Base-by-base conservation (phyloP, 2,797 vertebrate genomes). In the Buphagus erythrorhynchus region DNA sequence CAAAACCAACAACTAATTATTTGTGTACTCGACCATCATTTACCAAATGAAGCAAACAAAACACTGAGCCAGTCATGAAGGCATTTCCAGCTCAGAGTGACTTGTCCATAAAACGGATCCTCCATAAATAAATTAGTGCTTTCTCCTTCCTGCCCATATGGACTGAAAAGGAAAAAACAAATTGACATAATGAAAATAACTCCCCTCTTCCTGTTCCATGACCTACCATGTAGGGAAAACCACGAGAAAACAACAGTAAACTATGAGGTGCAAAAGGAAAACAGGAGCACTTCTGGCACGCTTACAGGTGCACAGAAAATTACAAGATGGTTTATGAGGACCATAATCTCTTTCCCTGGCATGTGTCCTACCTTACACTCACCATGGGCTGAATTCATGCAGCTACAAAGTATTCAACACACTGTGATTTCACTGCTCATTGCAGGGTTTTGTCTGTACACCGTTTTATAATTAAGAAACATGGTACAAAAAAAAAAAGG, bases 91-190 rank as follows among this genome's bases (percentile, higher is more conserved):
- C 86, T 82, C 90, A 58, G 69, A 97, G 69, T 82, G 89, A 87
- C 93, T 88, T 79, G 66, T 92, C 89, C 78, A 89, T 91, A 96
- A 96, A 96, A 98, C 55, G 86, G 85, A 97, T 96, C 82, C 94
- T 96, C 94, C 66, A 78, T 86, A 97, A 97, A 95, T 96, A 97
- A 97, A 97, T 97, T 92, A 97, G 88, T 85, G 61, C 38, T 52
- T 73, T 51, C 71, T 80, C 73, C 66, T 95, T 95, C 95, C 76
- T 93, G 72, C 63, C 88, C 92, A 86, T 93, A 72, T 87, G 74
- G 78, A 75, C 25, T 6, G 75, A 93, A 97, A 93, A 81, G 59
- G 63, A 71, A 97, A 97, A 55, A 74, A 79, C 76, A 97, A 88
- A 92, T 46, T 67, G 61, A 57, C 74, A 82, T 59, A 49, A 93